Evolutionary conservation across 2,797 vertebrate species (phyloP).

Genomic region (Rhabdomys pumilio): DNA sequence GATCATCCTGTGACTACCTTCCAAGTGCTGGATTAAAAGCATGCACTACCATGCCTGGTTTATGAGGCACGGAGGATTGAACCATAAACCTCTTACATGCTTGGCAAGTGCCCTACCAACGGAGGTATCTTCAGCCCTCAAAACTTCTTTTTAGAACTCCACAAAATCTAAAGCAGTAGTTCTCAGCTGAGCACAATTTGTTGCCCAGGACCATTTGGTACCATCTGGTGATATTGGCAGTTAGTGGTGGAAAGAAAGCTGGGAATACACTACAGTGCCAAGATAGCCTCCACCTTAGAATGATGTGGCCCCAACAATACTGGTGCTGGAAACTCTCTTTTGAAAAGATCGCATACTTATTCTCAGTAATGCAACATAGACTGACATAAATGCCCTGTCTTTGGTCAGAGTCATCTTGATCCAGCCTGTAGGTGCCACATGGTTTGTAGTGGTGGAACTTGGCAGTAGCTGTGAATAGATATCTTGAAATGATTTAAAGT

Average conservation of each 20-base stretch:
- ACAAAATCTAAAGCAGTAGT: conserved; percentile 22
- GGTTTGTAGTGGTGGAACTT: not conserved
- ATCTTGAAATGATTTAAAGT: not conserved
- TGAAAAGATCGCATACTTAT: not conserved
- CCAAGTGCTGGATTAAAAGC: not conserved
- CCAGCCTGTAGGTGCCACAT: not conserved
- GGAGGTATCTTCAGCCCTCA: not conserved
- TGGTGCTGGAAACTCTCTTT: not conserved
- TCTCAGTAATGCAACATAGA: not conserved
- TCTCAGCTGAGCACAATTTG: not conserved
- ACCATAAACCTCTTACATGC: not conserved
- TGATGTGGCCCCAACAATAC: not conserved
- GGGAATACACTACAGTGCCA: not conserved
- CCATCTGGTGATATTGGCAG: not conserved
- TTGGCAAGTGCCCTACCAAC: not conserved
- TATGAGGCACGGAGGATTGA: not conserved
- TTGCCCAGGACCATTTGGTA: not conserved
- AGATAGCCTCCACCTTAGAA: not conserved
- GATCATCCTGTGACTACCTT: not conserved
- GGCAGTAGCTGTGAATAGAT: not conserved
- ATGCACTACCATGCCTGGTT: not conserved
- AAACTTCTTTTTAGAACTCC: conserved; percentile 24
- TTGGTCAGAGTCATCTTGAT: not conserved
- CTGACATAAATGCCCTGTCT: not conserved
- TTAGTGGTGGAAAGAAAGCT: conserved; percentile 23